Percentiles rank a stretch among this genome's conserved stretches.
Evolutionary conservation across 2,888 invertebrate genomes (phyloP).

Genomic region (Morpho achilles): DNA sequence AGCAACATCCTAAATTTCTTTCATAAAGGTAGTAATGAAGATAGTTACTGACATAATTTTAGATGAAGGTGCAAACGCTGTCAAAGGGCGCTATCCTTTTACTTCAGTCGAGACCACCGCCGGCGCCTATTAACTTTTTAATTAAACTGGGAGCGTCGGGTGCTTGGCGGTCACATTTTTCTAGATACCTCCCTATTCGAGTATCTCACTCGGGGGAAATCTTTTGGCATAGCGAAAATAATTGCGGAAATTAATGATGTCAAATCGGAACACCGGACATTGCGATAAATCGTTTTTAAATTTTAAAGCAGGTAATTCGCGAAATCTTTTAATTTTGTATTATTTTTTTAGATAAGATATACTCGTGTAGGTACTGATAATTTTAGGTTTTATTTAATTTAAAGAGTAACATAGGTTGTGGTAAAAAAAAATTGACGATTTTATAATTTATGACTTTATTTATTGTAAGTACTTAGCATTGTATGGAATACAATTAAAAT

Average conservation of each 20-base stretch:
- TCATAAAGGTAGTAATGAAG: slow-evolving; percentile 7
- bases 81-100: slow-evolving; percentile 20
- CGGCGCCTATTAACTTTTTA: slow-evolving; percentile 67
- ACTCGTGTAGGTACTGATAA: too few species aligned
- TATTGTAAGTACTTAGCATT: too few species aligned
- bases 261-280: slow-evolving; percentile 48
- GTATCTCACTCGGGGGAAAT: slow-evolving; percentile 59
- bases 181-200: slow-evolving; percentile 51
- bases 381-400: too few species aligned
- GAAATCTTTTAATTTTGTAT: too few species aligned
- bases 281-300: slow-evolving; percentile 39
- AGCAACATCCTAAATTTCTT: slow-evolving; percentile 2
- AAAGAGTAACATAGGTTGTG: too few species aligned
- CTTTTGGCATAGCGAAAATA: slow-evolving; percentile 59
- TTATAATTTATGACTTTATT: too few species aligned
- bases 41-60: slow-evolving; percentile 1
- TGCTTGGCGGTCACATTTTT: slow-evolving; percentile 71
- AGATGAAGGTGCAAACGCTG: slow-evolving; percentile 15
- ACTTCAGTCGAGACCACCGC: slow-evolving; percentile 20
- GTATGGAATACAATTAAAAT: too few species aligned
- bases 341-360: too few species aligned
- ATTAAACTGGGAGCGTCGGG: slow-evolving; percentile 57
- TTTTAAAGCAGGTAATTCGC: slow-evolving; percentile 28
- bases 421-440: too few species aligned
- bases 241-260: slow-evolving; percentile 68